These are phyloP conservation scores for Belgica antarctica DNA, from an alignment of 2,888 invertebrate genomes.

Conservation along the genomic window DNA sequence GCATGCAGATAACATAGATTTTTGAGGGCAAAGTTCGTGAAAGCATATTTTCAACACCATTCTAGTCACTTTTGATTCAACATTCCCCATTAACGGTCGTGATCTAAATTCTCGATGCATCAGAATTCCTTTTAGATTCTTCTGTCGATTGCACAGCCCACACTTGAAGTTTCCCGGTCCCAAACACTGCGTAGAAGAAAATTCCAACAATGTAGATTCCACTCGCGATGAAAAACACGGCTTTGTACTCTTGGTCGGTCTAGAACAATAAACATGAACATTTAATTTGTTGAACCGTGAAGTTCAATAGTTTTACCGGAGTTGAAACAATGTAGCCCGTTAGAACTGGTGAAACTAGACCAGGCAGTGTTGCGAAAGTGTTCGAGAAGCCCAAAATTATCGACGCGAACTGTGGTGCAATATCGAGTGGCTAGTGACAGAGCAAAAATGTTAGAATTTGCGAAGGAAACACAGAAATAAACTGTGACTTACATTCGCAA, in stretches of 20 bases:
- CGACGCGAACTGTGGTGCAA: slow-evolving; percentile 80
- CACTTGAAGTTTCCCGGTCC: slow-evolving; percentile 30
- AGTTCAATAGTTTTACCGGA: too few relatives aligned
- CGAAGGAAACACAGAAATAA: too few relatives aligned
- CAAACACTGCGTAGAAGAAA: slow-evolving; percentile 33
- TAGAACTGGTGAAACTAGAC: slow-evolving; percentile 72
- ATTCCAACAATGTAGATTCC: slow-evolving; percentile 38
- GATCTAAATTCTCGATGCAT: too few relatives aligned
- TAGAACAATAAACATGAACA: neutral
- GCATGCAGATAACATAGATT: neutral
- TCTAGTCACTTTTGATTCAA: too few relatives aligned
- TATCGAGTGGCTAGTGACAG: slow-evolving; percentile 80
- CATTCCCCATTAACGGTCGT: too few relatives aligned
- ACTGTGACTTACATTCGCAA: too few relatives aligned
- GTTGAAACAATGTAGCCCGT: slow-evolving; percentile 68
- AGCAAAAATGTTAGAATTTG: too few relatives aligned
- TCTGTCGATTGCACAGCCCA: slow-evolving; percentile 14
- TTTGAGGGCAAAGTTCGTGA: neutral
- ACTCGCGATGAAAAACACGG: slow-evolving; percentile 33
- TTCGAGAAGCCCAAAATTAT: slow-evolving; percentile 82
- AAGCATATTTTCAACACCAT: neutral
- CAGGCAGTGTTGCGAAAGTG: slow-evolving; percentile 78
- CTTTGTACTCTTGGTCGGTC: slow-evolving; percentile 18
- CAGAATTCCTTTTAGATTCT: neutral
- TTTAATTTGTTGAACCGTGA: too few relatives aligned